These are phyloP conservation scores for Pristionchus arcanus DNA, from an alignment of 2,888 invertebrate genomes.

Conservation along the genomic window DNA sequence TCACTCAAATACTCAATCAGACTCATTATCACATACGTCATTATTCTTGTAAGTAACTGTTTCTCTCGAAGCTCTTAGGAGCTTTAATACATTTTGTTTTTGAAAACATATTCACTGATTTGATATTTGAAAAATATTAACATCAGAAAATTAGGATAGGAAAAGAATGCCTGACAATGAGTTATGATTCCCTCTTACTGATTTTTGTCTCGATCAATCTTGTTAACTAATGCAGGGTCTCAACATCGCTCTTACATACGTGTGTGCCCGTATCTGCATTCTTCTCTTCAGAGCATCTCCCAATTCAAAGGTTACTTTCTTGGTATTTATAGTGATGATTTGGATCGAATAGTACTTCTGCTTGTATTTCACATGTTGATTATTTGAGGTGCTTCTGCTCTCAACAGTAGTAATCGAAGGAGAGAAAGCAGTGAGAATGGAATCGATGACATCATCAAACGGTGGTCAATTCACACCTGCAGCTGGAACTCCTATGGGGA, in stretches of 20 bases:
- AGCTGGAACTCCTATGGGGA: conserved; percentile 48
- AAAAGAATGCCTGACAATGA: conserved; percentile 55
- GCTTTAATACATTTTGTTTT: too few species aligned
- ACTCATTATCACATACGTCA: conserved; percentile 63
- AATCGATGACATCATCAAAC: neutral
- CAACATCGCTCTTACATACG: conserved; percentile 59
- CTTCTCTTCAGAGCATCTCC: conserved; percentile 69
- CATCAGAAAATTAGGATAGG: conserved; percentile 10
- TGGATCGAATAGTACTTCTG: neutral
- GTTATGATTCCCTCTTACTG: neutral
- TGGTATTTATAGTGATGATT: neutral
- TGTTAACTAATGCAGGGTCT: conserved; percentile 55
- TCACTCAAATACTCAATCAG: conserved; percentile 63
- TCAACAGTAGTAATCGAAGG: conserved; percentile 54
- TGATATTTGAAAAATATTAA: neutral
- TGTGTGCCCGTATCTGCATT: conserved; percentile 62
- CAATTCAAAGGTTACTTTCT: conserved; percentile 61
- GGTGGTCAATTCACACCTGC: conserved; percentile 48
- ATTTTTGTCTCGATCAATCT: too few species aligned
- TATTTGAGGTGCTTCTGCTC: conserved; percentile 19
- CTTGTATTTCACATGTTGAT: neutral
- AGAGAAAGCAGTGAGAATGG: conserved; percentile 47
- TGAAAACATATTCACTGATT: too few species aligned
- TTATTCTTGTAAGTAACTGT: conserved; percentile 62
- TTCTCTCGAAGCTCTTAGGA: neutral